Evolutionary conservation across 1,140 invertebrate species (phyloP).

Genomic region (Sarcophaga peregrina): DNA sequence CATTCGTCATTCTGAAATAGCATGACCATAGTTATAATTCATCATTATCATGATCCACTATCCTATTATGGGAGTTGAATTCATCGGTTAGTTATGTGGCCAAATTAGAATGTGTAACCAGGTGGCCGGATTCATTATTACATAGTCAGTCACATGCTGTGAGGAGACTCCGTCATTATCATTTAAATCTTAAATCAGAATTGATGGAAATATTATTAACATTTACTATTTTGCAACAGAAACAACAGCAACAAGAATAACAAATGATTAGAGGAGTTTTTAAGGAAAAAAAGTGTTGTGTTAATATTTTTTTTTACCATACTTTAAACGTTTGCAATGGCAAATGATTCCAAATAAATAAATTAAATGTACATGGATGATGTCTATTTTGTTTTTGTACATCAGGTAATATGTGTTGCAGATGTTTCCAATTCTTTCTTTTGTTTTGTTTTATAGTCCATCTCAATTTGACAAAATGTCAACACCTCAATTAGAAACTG

Average conservation of each 20-base stretch:
- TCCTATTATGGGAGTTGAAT: too few species aligned
- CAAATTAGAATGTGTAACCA: neutral
- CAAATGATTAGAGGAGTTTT: neutral
- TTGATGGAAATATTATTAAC: neutral
- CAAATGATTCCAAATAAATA: neutral
- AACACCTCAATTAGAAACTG: constrained; percentile 43
- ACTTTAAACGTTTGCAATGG: neutral
- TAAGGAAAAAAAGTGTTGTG: neutral
- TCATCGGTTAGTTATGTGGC: neutral
- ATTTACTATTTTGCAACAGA: too few species aligned
- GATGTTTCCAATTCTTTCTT: neutral
- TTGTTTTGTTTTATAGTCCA: neutral
- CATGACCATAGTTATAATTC: too few species aligned
- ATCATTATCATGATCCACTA: too few species aligned
- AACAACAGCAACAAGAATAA: neutral
- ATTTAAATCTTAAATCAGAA: neutral
- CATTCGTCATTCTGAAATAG: too few species aligned
- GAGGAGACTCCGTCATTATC: neutral
- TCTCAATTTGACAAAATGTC: constrained; percentile 43
- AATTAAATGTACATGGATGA: neutral
- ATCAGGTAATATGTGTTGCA: constrained; percentile 1
- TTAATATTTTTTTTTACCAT: constrained; percentile 21
- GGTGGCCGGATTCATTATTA: constrained; percentile 2
- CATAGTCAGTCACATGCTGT: too few species aligned
- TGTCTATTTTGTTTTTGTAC: neutral